Base-by-base conservation (phyloP, 2,888 invertebrate genomes). In the Epinotia brunnichana region DNA sequence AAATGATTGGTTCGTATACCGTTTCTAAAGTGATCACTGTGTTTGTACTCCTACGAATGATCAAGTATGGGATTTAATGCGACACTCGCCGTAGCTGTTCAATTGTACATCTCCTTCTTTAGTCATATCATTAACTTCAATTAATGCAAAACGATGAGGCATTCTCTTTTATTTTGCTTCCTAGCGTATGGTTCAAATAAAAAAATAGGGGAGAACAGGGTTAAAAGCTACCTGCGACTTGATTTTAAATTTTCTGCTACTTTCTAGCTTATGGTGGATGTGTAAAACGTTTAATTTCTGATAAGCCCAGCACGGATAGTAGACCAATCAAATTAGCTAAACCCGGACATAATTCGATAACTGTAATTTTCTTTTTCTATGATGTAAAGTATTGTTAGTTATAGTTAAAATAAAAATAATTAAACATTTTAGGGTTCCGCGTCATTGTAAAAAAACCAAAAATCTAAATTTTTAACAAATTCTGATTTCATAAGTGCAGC, bases 31-130 rank as follows among this genome's bases (percentile, higher is more conserved):
- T 21, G 54, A 4, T 17, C 21, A 51, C 56, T 62, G 67, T 72
- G 56, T 21, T 17, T 1, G 11, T 21, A 61, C 61, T 54, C 60
- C 67, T 62, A 62, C 72, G 48, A 61, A 48, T 56, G 48, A 67
- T 72, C 48, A 60, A 53, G 39, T 62, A 68, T 56, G 56, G 54
- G 67, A 68, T 68, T 67, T 62, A 67, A 71, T 60, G 71, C 71
- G 54, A 60, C 66, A 67, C 54, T 62, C 39, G 48, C 21, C 19
- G 44, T 21, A 4, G 56, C 24, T 72, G 61, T 44, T 48, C 51
- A 67, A 72, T 68, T 67, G 62, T 56, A 51, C 21, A 68, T 56
- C 51, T 67, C 72, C 72, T 72, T 62, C 21, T 61, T 62, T 62
- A 61, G 56, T n/a, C 13, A 24, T 13, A 44, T 67, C 61, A 68